Evolutionary conservation across 2,888 invertebrate genomes (phyloP), one percentile per base, ranked within the genome.

Genomic region (Parnassius glacialis): DNA sequence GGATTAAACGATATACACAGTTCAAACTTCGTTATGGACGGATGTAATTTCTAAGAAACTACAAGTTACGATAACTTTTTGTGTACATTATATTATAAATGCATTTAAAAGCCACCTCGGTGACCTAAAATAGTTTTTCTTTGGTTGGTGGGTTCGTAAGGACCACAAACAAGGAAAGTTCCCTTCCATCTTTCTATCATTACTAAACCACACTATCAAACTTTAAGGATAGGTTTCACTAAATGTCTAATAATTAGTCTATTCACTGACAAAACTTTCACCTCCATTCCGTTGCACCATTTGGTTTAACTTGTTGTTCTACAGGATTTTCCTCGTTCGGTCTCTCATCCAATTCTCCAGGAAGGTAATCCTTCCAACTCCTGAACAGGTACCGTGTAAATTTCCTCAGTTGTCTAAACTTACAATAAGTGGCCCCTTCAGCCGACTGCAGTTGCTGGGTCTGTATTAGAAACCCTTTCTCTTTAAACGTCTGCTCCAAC

Each of bases 331-430:
- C 64, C 65, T 69, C 65, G 42, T 62, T 44, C 51, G 69, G 62
- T 52, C 74, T 74, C 57, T 86, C 89, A n/a, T 90, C 88, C 62
- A 95, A 85, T 66, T 95, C 95, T 0, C 96, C 97, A 0, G 97
- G 97, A 47, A 98, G 92, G 79, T 98, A 97, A 79, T 97, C 97
- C 84, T 97, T 97, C 97, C 97, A 98, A 79, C 97, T 97, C 72
- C 97, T 93, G 75, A 97, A 97, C 67, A 98, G 88, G 79, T 98
- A 98, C 58, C 97, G 92, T 0, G 98, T 98, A 78, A 98, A 97
- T 81, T 98, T 98, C 68, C 97, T 92, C 41, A 98, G 87, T 78
- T 98, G 97, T 54, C 97, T 88, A 79, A 98, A 98, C 82, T 98
- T 98, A 83, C 98, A 98, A 76, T 97, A 98, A 0, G 97, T 97